Evolutionary conservation across 2,797 vertebrate species (phyloP), one percentile per base, ranked within the genome.

Genomic region (Propithecus perrieri): DNA sequence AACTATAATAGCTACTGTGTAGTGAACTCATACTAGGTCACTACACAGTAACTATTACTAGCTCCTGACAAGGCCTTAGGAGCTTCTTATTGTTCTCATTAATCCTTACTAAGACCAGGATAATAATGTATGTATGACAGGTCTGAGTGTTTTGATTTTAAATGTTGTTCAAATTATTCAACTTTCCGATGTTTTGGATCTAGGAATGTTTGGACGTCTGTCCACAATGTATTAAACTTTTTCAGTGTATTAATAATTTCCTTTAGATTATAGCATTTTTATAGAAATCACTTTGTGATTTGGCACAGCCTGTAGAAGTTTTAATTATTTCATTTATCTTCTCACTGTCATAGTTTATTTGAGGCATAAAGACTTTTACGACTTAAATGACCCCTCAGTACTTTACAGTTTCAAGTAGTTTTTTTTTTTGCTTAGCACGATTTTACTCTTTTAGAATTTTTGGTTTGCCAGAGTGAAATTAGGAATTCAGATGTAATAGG

Each of bases 341-440:
- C 72, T 89, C 74, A 83, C 22, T 69, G 8, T 20, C 30, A 20
- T 50, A 14, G 24, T 67, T 80, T 86, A n/a, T 92, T 53, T 79
- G 65, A 86, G 74, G 84, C 43, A 46, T 30, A 46, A 55, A 72
- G 14, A 78, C 76, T 72, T 81, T 33, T 83, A 72, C 12, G 33
- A 33, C 87, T 24, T 94, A 38, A 41, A 28, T 91, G 61, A 81
- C n/a, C 78, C 12, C 18, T 53, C 11, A 67, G 3, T 38, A 38
- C 48, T 90, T 33, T 89, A 11, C 48, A 11, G 28, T 96, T 85
- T 89, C 65, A 85, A 86, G 24, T 65, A 65, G 17, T 26, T 88
- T 61, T 61, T 28, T 63, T 95, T 95, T 95, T 95, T 85, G 26
- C 55, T 81, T 89, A 88, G 30, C n/a, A 67, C 85, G 22, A 69